Conservation (phyloP, 2,113 vertebrate genomes). For the Cheirogaleus medius region DNA sequence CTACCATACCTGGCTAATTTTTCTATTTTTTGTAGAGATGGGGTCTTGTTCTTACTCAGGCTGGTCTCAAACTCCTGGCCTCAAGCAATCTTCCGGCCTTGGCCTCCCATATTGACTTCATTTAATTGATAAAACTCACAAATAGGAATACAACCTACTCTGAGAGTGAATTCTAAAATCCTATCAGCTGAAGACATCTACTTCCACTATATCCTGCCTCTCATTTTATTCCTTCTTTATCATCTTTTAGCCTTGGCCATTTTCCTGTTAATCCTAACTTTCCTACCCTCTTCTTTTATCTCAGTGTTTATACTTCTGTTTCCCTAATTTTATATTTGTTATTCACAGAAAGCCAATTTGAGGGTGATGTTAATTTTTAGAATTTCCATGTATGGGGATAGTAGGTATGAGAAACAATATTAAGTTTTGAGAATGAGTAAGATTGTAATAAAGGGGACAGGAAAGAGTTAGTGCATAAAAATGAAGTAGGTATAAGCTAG, state of each 20-base stretch:
- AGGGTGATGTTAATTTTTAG: slow-evolving; percentile 19
- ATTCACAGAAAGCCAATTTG: slow-evolving; percentile 12
- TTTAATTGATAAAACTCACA: slow-evolving; percentile 57
- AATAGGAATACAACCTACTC: background rate
- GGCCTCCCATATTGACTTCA: background rate
- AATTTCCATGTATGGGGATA: background rate
- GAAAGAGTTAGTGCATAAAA: background rate
- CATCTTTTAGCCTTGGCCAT: background rate
- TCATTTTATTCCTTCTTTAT: slow-evolving; percentile 23
- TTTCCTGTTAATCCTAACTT: background rate
- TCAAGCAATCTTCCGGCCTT: no score
- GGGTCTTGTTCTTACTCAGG: no score
- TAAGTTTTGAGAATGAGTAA: slow-evolving; percentile 33
- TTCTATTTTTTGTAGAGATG: no score
- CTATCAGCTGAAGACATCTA: background rate
- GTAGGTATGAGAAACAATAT: background rate
- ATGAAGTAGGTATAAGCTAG: background rate
- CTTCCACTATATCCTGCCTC: background rate
- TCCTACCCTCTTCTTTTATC: slow-evolving; percentile 26
- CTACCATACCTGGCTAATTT: no score
- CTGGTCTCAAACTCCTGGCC: no score
- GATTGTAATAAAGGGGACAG: background rate
- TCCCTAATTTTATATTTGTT: slow-evolving; percentile 30
- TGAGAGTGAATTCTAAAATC: slow-evolving; percentile 1
- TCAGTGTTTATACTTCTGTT: slow-evolving; percentile 48